These are phyloP conservation scores for Mormyrus lacerda DNA, from an alignment of 2,113 vertebrate genomes.

Conservation along the genomic window DNA sequence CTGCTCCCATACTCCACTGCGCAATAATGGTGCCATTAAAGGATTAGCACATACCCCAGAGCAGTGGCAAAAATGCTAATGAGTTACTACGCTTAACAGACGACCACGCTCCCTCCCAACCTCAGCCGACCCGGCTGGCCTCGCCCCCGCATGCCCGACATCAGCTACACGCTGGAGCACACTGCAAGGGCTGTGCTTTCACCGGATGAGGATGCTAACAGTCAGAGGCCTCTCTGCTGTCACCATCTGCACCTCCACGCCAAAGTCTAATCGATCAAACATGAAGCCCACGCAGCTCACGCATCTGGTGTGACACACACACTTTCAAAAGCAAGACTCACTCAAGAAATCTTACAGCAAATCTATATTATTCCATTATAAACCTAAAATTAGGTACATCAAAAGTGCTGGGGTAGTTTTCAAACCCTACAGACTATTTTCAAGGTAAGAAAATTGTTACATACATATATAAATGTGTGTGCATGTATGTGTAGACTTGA, in stretches of 20 bases:
- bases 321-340: too few species aligned
- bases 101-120: neutral
- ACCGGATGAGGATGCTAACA: neutral
- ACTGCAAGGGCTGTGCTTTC: neutral
- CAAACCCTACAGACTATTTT: neutral
- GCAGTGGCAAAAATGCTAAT: neutral
- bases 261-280: neutral
- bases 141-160: neutral
- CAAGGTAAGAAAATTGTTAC: neutral
- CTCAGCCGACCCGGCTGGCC: neutral
- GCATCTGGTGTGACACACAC: neutral
- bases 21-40: neutral
- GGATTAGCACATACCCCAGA: neutral
- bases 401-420: neutral
- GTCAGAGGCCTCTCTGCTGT: neutral
- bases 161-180: neutral
- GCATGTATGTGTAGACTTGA: neutral
- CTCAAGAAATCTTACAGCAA: too few species aligned
- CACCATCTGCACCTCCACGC: neutral
- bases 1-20: neutral
- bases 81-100: neutral
- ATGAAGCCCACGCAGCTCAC: neutral
- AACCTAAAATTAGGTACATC: neutral
- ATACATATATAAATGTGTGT: neutral
- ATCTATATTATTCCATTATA: too few species aligned